Conservation (phyloP, 2,888 invertebrate genomes). For the Synanthedon formicaeformis region DNA sequence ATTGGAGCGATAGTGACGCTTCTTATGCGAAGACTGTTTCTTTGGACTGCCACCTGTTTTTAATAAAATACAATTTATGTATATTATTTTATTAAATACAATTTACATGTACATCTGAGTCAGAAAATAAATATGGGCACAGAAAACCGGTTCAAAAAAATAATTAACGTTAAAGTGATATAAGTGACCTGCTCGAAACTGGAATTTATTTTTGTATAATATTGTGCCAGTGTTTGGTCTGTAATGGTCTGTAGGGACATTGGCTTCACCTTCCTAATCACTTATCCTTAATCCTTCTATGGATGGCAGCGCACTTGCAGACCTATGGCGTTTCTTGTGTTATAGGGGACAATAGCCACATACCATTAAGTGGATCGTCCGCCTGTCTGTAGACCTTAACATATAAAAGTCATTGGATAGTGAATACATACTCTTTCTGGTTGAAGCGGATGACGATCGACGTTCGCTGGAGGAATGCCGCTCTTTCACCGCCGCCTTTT, state of each 20-base stretch:
- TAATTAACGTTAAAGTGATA: neutral
- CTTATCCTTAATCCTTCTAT: too few species aligned
- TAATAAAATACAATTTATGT: neutral
- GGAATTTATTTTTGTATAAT: too few species aligned
- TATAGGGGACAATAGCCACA: too few species aligned
- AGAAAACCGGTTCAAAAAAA: neutral
- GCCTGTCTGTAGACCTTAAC: too few species aligned
- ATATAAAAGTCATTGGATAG: neutral
- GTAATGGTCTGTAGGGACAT: too few species aligned
- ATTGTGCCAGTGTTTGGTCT: too few species aligned
- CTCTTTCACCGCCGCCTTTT: constrained; percentile 43
- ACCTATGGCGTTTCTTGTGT: too few species aligned
- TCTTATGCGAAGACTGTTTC: constrained; percentile 87
- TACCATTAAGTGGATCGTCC: too few species aligned
- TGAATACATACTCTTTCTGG: constrained; percentile 31
- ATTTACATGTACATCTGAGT: too few species aligned
- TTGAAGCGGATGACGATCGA: constrained; percentile 56
- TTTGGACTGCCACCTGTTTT: constrained; percentile 69
- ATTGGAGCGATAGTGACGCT: constrained; percentile 89
- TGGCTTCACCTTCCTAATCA: too few species aligned
- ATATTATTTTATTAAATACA: neutral
- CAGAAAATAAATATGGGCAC: neutral
- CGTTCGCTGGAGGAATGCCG: constrained; percentile 48
- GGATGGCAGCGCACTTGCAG: too few species aligned
- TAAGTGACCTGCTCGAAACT: too few species aligned